These are phyloP conservation scores for Lampropteryx suffumata DNA, from an alignment of 2,888 invertebrate genomes.

Conservation along the genomic window DNA sequence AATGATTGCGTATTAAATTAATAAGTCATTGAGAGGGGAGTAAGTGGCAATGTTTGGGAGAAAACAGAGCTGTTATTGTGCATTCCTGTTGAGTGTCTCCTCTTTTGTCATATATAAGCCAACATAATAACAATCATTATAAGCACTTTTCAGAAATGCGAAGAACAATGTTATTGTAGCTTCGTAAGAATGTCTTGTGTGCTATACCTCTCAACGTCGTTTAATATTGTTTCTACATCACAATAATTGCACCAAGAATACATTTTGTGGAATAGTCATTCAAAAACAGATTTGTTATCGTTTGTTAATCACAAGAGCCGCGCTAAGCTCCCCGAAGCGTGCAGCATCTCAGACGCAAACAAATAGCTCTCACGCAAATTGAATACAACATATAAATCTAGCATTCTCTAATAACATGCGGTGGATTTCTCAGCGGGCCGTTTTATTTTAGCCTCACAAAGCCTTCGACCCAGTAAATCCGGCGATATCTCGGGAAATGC, in stretches of 20 bases:
- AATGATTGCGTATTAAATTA: slow-evolving; percentile 56
- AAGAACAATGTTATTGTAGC: slow-evolving; percentile 27
- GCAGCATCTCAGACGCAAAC: slow-evolving; percentile 52
- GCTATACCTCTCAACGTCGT: too few species aligned
- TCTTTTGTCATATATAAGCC: slow-evolving; percentile 32
- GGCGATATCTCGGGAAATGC: slow-evolving; percentile 72
- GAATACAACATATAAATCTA: slow-evolving; percentile 79
- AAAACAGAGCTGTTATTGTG: slow-evolving; percentile 31
- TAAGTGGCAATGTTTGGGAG: slow-evolving; percentile 49
- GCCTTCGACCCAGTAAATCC: slow-evolving; percentile 76
- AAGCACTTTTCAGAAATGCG: slow-evolving; percentile 29
- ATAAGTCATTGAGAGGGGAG: slow-evolving; percentile 51
- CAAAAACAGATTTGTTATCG: slow-evolving; percentile 38
- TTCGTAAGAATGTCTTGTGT: too few species aligned
- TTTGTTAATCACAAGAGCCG: slow-evolving; percentile 51
- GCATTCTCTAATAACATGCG: slow-evolving; percentile 72
- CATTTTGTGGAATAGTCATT: neutral
- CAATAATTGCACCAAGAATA: neutral
- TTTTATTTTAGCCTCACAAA: slow-evolving; percentile 76
- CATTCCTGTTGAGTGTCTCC: slow-evolving; percentile 39
- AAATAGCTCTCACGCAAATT: slow-evolving; percentile 76
- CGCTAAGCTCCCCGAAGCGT: slow-evolving; percentile 46
- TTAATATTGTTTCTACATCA: neutral
- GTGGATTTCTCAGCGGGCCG: slow-evolving; percentile 76
- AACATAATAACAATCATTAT: slow-evolving; percentile 58